Conservation (phyloP, 2,888 invertebrate genomes). For the Choreutis nemorana region DNA sequence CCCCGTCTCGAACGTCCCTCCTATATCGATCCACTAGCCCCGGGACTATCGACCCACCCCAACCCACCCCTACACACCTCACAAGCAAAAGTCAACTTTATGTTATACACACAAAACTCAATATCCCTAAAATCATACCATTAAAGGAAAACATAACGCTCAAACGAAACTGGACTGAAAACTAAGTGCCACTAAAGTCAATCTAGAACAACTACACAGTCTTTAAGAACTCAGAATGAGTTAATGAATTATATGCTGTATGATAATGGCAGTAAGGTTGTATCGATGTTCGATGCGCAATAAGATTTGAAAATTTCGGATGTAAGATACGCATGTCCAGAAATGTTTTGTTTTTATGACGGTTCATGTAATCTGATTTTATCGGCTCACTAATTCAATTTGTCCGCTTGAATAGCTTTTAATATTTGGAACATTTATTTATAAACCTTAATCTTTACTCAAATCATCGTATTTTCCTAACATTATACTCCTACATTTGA, state of each 20-base stretch:
- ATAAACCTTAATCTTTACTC: too few species aligned
- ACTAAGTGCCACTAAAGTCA: slow-evolving; percentile 36
- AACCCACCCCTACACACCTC: slow-evolving; percentile 23
- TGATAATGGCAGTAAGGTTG: slow-evolving; percentile 35
- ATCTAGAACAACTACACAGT: slow-evolving; percentile 28
- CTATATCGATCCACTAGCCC: slow-evolving; percentile 52
- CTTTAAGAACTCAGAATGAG: slow-evolving; percentile 15
- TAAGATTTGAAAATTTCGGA: slow-evolving; percentile 27
- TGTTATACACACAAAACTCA: slow-evolving; percentile 21
- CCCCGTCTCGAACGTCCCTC: slow-evolving; percentile 30
- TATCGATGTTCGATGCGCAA: slow-evolving; percentile 26
- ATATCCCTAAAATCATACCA: slow-evolving; percentile 17
- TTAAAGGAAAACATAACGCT: slow-evolving; percentile 12
- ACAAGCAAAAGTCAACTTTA: slow-evolving; percentile 46
- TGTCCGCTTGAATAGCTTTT: too few species aligned
- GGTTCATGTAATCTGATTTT: background rate
- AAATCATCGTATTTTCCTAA: too few species aligned
- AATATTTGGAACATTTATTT: too few species aligned
- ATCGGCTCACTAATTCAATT: too few species aligned
- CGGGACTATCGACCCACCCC: slow-evolving; percentile 49
- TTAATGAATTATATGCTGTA: slow-evolving; percentile 53
- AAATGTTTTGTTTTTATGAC: slow-evolving; percentile 8
- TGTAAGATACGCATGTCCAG: slow-evolving; percentile 56
- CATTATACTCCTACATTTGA: too few species aligned
- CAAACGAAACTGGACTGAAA: slow-evolving; percentile 47